Evolutionary conservation across 1,140 invertebrate species (phyloP).

Genomic region (Lethocerus indicus): DNA sequence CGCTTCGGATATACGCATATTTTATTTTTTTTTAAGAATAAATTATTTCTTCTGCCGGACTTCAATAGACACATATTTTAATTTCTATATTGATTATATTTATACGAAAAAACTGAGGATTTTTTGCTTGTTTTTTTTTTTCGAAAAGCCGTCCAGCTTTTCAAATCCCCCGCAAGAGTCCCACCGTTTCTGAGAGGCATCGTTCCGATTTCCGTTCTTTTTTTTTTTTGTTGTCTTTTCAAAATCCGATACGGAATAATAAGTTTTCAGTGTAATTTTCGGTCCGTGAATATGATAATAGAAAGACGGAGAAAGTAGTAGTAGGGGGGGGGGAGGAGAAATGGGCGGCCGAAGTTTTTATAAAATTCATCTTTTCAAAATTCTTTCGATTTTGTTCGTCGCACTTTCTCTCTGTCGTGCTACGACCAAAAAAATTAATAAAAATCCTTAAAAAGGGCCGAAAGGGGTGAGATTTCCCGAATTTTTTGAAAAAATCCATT

Average conservation of each 20-base stretch:
- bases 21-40: neutral
- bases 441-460: neutral
- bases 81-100: too few relatives aligned
- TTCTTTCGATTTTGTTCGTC: neutral
- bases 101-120: too few relatives aligned
- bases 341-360: conserved; percentile 9
- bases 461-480: neutral
- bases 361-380: conserved; percentile 2
- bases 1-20: neutral
- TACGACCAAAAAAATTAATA: neutral
- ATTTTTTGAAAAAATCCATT: conserved; percentile 8
- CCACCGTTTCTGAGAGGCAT: too few relatives aligned
- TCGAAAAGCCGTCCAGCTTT: too few relatives aligned
- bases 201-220: too few relatives aligned
- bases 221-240: too few relatives aligned
- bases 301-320: conserved; percentile 11
- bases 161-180: too few relatives aligned
- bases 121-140: too few relatives aligned
- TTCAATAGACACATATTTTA: neutral
- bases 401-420: too few relatives aligned
- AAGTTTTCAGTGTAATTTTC: neutral
- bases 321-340: conserved; percentile 11
- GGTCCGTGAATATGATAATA: neutral
- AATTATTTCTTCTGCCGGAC: neutral
- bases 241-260: too few relatives aligned